Evolutionary conservation across 2,113 vertebrate species (phyloP), one percentile per base, ranked within the genome.

Genomic region (Aspiorhynchus laticeps): DNA sequence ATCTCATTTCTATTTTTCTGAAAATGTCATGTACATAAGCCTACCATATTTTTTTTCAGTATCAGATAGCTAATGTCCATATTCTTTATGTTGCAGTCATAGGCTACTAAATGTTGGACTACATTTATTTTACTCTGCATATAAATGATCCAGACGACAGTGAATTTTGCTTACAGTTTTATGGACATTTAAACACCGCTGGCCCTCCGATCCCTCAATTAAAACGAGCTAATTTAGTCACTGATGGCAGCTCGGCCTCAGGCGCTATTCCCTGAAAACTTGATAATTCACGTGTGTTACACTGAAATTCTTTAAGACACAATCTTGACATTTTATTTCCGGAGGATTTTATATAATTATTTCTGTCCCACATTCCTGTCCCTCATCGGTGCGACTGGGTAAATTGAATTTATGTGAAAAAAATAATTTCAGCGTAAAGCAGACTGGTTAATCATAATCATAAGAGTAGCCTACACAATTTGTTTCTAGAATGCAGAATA

Each of bases 391-490:
- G 74, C 43, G n/a, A 77, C 43, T 78, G 9, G 19, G 19, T 74
- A 41, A 74, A 74, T n/a, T 12, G 36, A n/a, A 74, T 74, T 74
- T 74, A 74, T 6, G 21, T n/a, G 71, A 63, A 4, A 63, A 38
- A 26, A 28, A 19, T 67, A 71, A 87, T 90, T 91, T 88, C 88
- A 85, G 91, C 87, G 88, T 91, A 88, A 92, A 91, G 91, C 89
- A 89, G 8, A 41, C 28, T 2, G 28, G 1, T 67, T 33, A 67
- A 56, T 56, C 17, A 56, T 7, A 56, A 19, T n/a, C n/a, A n/a
- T 7, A 59, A 69, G 28, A 33, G 14, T 9, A n/a, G 56, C 21
- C 17, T 38, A 0, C 69, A 73, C 19, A 24, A 12, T 73, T 41
- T 12, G 21, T 1, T 41, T 38, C 28, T 67, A 33, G 65, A 21